Conservation (phyloP, 2,888 invertebrate genomes). For the Patella caerulea region DNA sequence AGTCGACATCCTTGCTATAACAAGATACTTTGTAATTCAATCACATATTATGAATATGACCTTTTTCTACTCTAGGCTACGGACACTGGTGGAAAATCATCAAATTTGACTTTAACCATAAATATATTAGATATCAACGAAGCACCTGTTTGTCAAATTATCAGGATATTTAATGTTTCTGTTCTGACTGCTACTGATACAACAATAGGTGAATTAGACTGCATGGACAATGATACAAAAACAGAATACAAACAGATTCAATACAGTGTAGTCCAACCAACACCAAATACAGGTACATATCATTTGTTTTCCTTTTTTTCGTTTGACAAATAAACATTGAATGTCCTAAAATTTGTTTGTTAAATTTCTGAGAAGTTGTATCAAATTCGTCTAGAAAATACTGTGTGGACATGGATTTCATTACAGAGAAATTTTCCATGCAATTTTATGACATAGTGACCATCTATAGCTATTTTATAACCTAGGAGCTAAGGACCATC, state of each 20-base stretch:
- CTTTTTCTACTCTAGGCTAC: slow-evolving; percentile 8
- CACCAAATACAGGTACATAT: not conserved
- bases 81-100: slow-evolving; percentile 9
- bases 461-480: not conserved
- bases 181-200: slow-evolving; percentile 3
- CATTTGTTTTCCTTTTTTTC: not conserved
- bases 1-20: no score
- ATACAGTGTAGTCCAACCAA: not conserved
- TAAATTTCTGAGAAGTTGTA: no score
- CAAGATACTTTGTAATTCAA: no score
- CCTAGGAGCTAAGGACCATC: not conserved
- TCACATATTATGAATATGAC: no score
- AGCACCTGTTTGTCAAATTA: slow-evolving; percentile 14
- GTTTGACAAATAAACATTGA: not conserved
- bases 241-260: slow-evolving; percentile 9
- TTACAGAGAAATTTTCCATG: no score
- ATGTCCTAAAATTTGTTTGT: no score
- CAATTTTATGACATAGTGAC: not conserved
- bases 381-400: no score
- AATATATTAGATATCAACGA: slow-evolving; percentile 23
- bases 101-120: slow-evolving; percentile 13
- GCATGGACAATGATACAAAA: slow-evolving; percentile 16
- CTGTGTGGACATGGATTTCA: no score
- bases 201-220: slow-evolving; percentile 10
- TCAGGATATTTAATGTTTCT: not conserved